Percentiles rank a stretch among this genome's conserved stretches.
Evolutionary conservation across 2,888 invertebrate genomes (phyloP).

Genomic region (Pandemis cinnamomeana): DNA sequence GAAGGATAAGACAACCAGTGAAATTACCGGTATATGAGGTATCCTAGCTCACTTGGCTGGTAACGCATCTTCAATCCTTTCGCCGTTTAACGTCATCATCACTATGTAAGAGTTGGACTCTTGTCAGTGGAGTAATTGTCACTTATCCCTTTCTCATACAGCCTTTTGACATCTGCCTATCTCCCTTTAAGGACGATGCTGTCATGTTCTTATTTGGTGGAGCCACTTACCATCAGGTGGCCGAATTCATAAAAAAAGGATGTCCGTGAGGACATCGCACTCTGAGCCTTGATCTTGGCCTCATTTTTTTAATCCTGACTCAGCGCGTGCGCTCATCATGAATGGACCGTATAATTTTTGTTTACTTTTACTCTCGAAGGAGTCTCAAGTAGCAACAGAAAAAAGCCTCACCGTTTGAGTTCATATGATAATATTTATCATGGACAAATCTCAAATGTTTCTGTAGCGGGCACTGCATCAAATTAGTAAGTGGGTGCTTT

Average conservation of each 20-base stretch:
- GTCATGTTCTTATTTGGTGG: no score
- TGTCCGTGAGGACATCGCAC: neutral
- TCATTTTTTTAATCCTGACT: slow-evolving; percentile 55
- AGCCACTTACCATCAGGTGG: no score
- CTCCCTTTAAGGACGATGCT: no score
- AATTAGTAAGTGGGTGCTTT: slow-evolving; percentile 54
- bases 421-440: slow-evolving; percentile 66
- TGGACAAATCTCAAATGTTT: slow-evolving; percentile 70
- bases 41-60: no score
- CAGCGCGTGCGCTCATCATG: slow-evolving; percentile 67
- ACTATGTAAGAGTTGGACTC: no score
- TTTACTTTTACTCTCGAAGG: slow-evolving; percentile 78
- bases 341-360: slow-evolving; percentile 79
- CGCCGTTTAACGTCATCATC: no score
- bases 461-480: slow-evolving; percentile 56
- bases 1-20: no score
- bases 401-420: slow-evolving; percentile 68
- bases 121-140: no score
- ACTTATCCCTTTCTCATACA: no score
- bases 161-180: no score
- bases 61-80: no score
- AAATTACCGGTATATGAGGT: no score
- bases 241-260: neutral
- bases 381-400: slow-evolving; percentile 61
- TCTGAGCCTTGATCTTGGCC: slow-evolving; percentile 46